Conservation (phyloP, 1,140 invertebrate species). For the Chymomyza costata region DNA sequence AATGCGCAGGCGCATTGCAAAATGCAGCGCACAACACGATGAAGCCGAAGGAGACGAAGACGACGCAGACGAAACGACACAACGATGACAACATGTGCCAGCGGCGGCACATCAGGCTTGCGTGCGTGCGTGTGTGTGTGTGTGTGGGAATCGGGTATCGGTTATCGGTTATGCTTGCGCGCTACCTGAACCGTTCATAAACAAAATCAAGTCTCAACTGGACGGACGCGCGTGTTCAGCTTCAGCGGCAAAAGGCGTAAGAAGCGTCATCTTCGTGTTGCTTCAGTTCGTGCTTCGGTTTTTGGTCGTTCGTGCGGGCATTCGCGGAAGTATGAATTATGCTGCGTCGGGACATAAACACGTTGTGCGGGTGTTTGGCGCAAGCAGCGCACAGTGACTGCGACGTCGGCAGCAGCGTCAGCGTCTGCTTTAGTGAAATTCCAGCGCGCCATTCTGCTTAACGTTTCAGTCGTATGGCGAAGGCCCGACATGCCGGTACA, state of each 20-base stretch:
- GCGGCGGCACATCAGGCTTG: too few species aligned
- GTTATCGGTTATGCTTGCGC: too few species aligned
- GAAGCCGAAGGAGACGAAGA: background rate
- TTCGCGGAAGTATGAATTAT: too few species aligned
- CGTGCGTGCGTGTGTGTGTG: too few species aligned
- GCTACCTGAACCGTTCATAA: constrained; percentile 43
- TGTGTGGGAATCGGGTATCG: too few species aligned
- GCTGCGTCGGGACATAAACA: too few species aligned
- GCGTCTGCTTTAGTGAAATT: constrained; percentile 13
- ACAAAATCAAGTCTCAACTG: constrained; percentile 58
- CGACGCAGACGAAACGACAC: constrained; percentile 3
- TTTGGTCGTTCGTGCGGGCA: background rate
- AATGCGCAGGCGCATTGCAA: constrained; percentile 53
- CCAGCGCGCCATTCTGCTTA: too few species aligned
- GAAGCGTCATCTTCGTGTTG: too few species aligned
- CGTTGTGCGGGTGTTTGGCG: background rate
- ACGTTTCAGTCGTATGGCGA: constrained; percentile 56
- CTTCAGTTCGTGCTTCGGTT: constrained; percentile 1
- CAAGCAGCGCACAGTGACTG: constrained; percentile 3
- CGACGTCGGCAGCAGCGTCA: constrained; percentile 5
- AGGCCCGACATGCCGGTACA: constrained; percentile 61
- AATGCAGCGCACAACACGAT: constrained; percentile 30
- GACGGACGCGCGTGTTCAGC: constrained; percentile 38
- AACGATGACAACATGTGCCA: constrained; percentile 21
- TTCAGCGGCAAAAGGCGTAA: too few species aligned